Base-by-base conservation (phyloP, 2,113 vertebrate genomes). In the Macaca mulatta region DNA sequence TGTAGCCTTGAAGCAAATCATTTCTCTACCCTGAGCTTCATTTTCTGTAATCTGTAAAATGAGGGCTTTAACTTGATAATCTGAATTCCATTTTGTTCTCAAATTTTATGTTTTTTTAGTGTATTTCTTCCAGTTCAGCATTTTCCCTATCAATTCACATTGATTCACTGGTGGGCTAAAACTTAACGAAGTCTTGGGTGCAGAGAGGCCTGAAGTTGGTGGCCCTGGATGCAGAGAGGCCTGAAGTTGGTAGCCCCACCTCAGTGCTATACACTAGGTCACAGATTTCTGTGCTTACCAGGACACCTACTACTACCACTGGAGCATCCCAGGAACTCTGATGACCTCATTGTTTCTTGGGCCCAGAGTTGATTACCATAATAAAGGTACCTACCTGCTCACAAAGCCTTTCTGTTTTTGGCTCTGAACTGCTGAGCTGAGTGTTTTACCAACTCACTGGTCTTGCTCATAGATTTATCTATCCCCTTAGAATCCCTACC, bases 401-500 rank as follows among this genome's bases (percentile, higher is more conserved):
- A 59, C 95, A 81, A 64, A 95, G 32, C 43, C 93, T 92, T 94
- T 87, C 43, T 89, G 84, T 81, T 72, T 97, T 93, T 70, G 93
- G 38, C 77, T 85, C n/a, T 67, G 70, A 83, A 97, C 14, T 78
- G 87, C 96, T 55, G 84, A 97, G 78, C 52, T 88, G 89, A 32
- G 77, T 13, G 2, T 77, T 94, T 97, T 94, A 57, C 17, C 59
- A 78, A 90, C 79, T 88, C 91, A 61, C 89, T 93, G 67, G 84
- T 92, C 38, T 97, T 96, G 35, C 40, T 89, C 79, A 96, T 95
- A 57, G 84, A 89, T 95, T 94, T 77, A 90, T 95, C 57, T 95
- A 32, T 86, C 81, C 77, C 89, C 64, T 72, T 50, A 64, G 80
- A 93, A 69, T 80, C 82, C 77, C 13, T 3, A 17, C 45, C 12